Conservation (phyloP, 2,888 invertebrate species). For the Liposcelis brunnea region DNA sequence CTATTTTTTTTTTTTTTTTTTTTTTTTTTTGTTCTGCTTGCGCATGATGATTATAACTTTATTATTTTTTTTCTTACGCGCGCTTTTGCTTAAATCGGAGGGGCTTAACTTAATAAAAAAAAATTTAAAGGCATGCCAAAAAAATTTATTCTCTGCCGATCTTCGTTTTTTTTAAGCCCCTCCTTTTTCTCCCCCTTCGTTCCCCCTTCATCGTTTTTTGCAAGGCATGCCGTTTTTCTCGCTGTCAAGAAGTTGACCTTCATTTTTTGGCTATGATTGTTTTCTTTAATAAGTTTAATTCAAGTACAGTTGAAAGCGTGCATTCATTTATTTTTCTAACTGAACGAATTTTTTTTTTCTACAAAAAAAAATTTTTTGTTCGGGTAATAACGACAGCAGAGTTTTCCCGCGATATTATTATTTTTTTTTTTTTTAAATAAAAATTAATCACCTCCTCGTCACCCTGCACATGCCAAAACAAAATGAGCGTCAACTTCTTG, state of each 20-base stretch:
- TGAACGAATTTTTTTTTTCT: conserved; percentile 10
- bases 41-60: too few species aligned
- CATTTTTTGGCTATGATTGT: conserved; percentile 80
- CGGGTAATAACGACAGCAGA: not conserved
- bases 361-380: conserved; percentile 10
- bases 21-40: conserved; percentile 17
- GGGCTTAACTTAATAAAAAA: too few species aligned
- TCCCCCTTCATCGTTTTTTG: conserved; percentile 25
- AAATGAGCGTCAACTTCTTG: conserved; percentile 83
- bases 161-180: conserved; percentile 4
- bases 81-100: too few species aligned
- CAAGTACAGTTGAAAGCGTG: conserved; percentile 11
- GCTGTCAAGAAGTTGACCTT: conserved; percentile 90
- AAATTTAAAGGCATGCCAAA: too few species aligned
- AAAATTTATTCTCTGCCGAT: too few species aligned
- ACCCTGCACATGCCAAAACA: conserved; percentile 47
- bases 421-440: not conserved
- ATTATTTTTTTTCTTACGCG: too few species aligned
- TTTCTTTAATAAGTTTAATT: conserved; percentile 28
- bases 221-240: conserved; percentile 23
- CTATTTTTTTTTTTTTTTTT: conserved; percentile 12
- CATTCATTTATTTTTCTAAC: conserved; percentile 10
- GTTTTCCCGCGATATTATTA: not conserved
- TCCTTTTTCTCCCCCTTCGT: conserved; percentile 10
- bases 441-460: conserved; percentile 1